Evolutionary conservation across 2,888 invertebrate species (phyloP).

Genomic region (Drosophila planitibia): DNA sequence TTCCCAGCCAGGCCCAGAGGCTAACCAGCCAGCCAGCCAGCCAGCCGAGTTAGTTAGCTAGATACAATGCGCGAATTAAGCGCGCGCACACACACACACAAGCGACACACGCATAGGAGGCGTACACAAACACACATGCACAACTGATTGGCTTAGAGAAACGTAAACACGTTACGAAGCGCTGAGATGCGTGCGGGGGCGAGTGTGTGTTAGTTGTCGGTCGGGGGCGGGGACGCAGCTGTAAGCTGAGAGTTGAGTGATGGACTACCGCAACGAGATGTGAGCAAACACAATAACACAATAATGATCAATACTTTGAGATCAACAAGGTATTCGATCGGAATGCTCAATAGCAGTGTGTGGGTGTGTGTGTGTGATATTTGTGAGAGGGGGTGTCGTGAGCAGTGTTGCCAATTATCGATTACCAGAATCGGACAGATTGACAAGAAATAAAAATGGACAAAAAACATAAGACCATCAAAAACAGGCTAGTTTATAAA

Average conservation of each 20-base stretch:
- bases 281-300: conserved; percentile 52
- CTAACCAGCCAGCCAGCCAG: conserved; percentile 46
- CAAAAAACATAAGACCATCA: not conserved
- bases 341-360: conserved; percentile 35
- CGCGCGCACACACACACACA: conserved; percentile 46
- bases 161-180: conserved; percentile 74
- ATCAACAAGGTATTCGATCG: conserved; percentile 58
- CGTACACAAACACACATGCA: conserved; percentile 11
- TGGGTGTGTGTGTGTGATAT: conserved; percentile 8
- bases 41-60: conserved; percentile 59
- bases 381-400: conserved; percentile 12
- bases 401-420: not conserved
- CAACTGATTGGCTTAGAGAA: conserved; percentile 63
- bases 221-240: conserved; percentile 12
- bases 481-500: not conserved
- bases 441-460: not conserved
- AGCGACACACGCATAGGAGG: conserved; percentile 12
- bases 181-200: conserved; percentile 26
- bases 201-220: conserved; percentile 3
- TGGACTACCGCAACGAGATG: conserved; percentile 67
- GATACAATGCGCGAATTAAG: conserved; percentile 73
- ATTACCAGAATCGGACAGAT: not conserved
- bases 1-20: conserved; percentile 54
- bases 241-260: conserved; percentile 56
- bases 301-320: conserved; percentile 39